These are phyloP conservation scores for Petrocephalus zakoni DNA, from an alignment of 2,113 vertebrate genomes.

Conservation along the genomic window DNA sequence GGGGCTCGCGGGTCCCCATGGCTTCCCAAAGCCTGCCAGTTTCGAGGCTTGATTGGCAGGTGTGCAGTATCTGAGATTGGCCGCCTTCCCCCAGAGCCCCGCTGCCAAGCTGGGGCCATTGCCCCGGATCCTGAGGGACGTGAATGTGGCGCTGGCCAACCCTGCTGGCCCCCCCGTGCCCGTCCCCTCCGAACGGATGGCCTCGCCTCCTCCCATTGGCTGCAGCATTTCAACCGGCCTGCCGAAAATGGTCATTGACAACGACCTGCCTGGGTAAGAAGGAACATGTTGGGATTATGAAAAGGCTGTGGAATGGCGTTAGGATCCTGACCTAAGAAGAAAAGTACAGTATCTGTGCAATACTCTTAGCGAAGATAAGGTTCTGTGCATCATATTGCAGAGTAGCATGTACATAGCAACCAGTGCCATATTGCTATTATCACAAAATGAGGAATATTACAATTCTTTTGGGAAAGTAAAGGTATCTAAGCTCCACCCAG, in stretches of 20 bases:
- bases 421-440: not conserved
- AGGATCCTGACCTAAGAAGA: not conserved
- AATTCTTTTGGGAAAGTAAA: not conserved
- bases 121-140: conserved; percentile 87
- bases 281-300: not conserved
- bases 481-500: not conserved
- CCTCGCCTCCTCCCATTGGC: conserved; percentile 67
- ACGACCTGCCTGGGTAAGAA: conserved; percentile 85
- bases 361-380: not conserved
- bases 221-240: conserved; percentile 84
- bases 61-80: not conserved
- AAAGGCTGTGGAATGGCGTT: not conserved
- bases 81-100: conserved; percentile 59
- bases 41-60: not conserved
- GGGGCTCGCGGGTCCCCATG: not conserved
- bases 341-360: not conserved
- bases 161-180: conserved; percentile 72
- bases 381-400: not conserved
- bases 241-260: conserved; percentile 97
- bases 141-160: conserved; percentile 79
- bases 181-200: conserved; percentile 64
- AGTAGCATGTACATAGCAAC: not conserved
- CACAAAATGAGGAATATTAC: not conserved
- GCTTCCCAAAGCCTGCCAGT: not conserved
- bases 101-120: conserved; percentile 85